phyloP scores from a whole-genome alignment of 2,888 invertebrate species.

The Epirrhoe alternata region DNA sequence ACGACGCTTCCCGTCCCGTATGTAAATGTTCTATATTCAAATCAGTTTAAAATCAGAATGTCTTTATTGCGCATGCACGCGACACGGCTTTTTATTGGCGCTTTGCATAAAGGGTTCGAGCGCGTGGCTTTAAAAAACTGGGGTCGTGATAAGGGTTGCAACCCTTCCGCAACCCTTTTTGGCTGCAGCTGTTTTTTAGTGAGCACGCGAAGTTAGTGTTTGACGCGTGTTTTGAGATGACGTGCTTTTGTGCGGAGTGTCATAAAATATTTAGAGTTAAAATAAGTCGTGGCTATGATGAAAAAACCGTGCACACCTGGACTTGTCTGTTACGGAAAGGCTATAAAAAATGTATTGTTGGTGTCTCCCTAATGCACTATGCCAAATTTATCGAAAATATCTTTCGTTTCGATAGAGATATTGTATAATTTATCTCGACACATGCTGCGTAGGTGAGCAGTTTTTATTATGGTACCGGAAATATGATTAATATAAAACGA shows the following conservation, averaged over 20 bases:
- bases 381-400: slow-evolving; percentile 5
- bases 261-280: slow-evolving; percentile 23
- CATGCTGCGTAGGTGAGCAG: slow-evolving; percentile 11
- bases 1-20: slow-evolving; percentile 58
- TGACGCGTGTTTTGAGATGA: slow-evolving; percentile 41
- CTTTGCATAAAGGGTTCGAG: slow-evolving; percentile 69
- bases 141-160: slow-evolving; percentile 57
- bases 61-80: slow-evolving; percentile 77
- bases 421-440: slow-evolving; percentile 6
- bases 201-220: slow-evolving; percentile 62
- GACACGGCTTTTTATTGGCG: slow-evolving; percentile 78
- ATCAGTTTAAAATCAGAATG: slow-evolving; percentile 80
- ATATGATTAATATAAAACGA: neutral
- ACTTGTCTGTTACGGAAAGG: slow-evolving; percentile 3
- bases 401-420: slow-evolving; percentile 3
- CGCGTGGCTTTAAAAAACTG: slow-evolving; percentile 58
- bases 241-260: slow-evolving; percentile 31
- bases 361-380: slow-evolving; percentile 5
- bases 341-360: slow-evolving; percentile 12
- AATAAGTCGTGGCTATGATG: slow-evolving; percentile 10
- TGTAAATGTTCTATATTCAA: slow-evolving; percentile 83
- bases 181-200: slow-evolving; percentile 75
- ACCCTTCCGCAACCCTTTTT: slow-evolving; percentile 79
- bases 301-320: slow-evolving; percentile 34
- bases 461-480: neutral